Evolutionary conservation across 2,113 vertebrate species (phyloP).

Genomic region (Caretta caretta): DNA sequence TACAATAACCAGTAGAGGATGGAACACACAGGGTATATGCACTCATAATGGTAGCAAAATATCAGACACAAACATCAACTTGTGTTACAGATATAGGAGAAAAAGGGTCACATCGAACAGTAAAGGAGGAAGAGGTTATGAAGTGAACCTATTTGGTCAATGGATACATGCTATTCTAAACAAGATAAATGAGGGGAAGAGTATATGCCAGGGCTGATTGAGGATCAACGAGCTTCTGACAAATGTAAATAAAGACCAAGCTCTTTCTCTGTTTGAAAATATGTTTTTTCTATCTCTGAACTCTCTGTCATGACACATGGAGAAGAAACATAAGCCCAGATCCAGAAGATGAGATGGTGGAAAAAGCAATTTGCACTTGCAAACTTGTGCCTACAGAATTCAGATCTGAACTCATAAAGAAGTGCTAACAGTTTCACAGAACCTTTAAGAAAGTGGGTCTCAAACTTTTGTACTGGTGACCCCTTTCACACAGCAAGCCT

Average conservation of each 20-base stretch:
- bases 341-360: not conserved
- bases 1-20: not conserved
- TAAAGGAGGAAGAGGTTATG: not conserved
- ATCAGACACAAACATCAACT: not conserved
- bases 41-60: not conserved
- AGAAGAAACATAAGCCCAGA: not conserved
- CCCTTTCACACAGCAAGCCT: too few species aligned
- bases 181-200: not conserved
- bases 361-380: not conserved
- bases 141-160: not conserved
- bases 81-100: not conserved
- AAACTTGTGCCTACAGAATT: not conserved
- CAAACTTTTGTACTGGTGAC: too few species aligned
- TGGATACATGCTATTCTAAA: not conserved
- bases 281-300: not conserved
- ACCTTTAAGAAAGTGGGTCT: not conserved
- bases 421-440: accelerated
- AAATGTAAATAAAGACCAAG: not conserved
- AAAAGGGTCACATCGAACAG: not conserved
- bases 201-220: not conserved
- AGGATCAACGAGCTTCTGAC: not conserved
- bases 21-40: not conserved
- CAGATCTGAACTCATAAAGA: not conserved
- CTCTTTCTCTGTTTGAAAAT: not conserved
- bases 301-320: not conserved